Evolutionary conservation across 2,888 invertebrate species (phyloP).

Genomic region (Malthinus flaveolus): DNA sequence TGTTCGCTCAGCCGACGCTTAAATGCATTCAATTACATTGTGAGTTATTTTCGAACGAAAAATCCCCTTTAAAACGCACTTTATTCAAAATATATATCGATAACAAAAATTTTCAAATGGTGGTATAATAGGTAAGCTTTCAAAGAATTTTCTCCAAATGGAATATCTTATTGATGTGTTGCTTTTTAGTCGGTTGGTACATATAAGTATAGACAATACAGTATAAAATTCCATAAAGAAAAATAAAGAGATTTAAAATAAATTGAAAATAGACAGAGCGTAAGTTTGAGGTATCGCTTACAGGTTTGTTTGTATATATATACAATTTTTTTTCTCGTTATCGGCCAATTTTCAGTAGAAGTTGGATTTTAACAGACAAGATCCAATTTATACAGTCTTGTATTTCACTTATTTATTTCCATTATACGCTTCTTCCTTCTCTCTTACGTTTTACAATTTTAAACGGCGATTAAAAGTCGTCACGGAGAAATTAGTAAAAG

Average conservation of each 20-base stretch:
- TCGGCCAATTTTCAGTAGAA: slow-evolving; percentile 36
- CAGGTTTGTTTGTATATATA: slow-evolving; percentile 28
- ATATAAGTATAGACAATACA: slow-evolving; percentile 12
- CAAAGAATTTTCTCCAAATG: not conserved
- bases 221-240: slow-evolving; percentile 24
- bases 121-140: not conserved
- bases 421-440: slow-evolving; percentile 13
- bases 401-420: slow-evolving; percentile 17
- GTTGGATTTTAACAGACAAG: slow-evolving; percentile 28
- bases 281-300: slow-evolving; percentile 34
- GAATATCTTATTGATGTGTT: not conserved
- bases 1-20: too few relatives aligned
- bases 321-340: slow-evolving; percentile 33
- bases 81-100: too few relatives aligned
- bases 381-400: slow-evolving; percentile 27
- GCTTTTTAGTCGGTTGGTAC: slow-evolving; percentile 3
- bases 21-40: too few relatives aligned
- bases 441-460: not conserved
- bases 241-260: slow-evolving; percentile 32
- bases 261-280: slow-evolving; percentile 36
- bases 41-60: too few relatives aligned
- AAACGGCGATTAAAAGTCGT: too few relatives aligned
- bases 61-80: too few relatives aligned
- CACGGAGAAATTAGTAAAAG: too few relatives aligned
- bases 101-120: too few relatives aligned